These are phyloP conservation scores for Clunio marinus DNA, from an alignment of 2,888 invertebrate genomes.

Conservation along the genomic window DNA sequence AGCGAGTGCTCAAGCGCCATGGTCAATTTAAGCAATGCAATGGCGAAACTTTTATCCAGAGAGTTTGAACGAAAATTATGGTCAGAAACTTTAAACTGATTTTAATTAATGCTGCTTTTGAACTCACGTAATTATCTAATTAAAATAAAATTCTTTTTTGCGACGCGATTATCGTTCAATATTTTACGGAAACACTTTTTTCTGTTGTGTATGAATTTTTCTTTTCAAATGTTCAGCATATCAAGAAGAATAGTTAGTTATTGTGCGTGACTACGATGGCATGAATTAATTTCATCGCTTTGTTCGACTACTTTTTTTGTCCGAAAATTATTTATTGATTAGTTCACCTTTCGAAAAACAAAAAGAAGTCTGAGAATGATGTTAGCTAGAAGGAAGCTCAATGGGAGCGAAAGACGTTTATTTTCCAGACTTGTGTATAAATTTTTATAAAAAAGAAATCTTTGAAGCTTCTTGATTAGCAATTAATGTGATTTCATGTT, in stretches of 20 bases:
- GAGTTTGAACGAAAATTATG: background rate
- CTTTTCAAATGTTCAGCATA: too few species aligned
- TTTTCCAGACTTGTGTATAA: background rate
- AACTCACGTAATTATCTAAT: too few species aligned
- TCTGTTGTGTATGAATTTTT: too few species aligned
- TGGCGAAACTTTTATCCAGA: background rate
- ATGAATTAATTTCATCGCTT: conserved; percentile 10
- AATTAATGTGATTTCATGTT: conserved; percentile 38
- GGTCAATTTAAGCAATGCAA: background rate
- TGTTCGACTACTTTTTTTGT: conserved; percentile 1
- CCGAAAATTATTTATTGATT: conserved; percentile 1
- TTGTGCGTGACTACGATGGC: too few species aligned
- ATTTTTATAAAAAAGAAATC: background rate
- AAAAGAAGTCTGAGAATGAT: background rate
- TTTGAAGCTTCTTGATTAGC: conserved; percentile 36
- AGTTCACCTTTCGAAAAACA: conserved; percentile 20
- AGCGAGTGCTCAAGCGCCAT: background rate
- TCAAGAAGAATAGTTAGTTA: too few species aligned
- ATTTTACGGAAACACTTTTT: too few species aligned
- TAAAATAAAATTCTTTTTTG: too few species aligned
- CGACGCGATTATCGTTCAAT: too few species aligned
- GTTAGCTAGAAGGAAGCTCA: background rate
- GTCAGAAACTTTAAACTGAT: background rate
- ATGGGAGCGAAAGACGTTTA: background rate
- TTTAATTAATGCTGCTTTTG: too few species aligned